Evolutionary conservation across 2,888 invertebrate species (phyloP), one percentile per base, ranked within the genome.

Genomic region (Melanophora roralis): DNA sequence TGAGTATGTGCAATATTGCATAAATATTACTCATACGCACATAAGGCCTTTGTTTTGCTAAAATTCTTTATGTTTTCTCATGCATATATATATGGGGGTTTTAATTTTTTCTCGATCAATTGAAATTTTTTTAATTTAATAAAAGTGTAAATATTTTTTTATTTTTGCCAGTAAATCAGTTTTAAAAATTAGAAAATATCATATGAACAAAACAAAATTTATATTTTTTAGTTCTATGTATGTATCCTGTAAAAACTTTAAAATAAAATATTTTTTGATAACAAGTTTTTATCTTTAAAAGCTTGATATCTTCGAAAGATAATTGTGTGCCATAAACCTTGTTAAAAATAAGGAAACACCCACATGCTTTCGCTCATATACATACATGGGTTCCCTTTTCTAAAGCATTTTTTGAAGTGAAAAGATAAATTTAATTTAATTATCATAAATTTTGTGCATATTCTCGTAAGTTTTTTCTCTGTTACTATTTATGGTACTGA

Each of bases 381-480:
- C 43, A 4, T 38, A 21, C 40, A 8, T 51, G 4, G n/a, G 11
- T 55, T 40, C 14, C 9, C 27, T 19, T 27, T 53, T 8, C 9
- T 57, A 19, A 27, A 36, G n/a, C 12, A 14, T 59, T 19, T 23
- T 59, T 14, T 74, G 49, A 21, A 59, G 51, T 67, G 67, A 51
- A 60, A 74, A 74, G 74, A 74, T 74, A 74, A 74, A 21, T 67
- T 74, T 60, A 67, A 67, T 74, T 74, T 36, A 74, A 67, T 74
- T 67, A 74, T 60, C 59, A 60, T 74, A 67, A 19, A 74, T 67
- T 67, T 74, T 74, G 21, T 43, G 43, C 40, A 67, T 51, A 59
- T 53, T 60, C 36, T 65, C 53, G 8, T 40, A 5, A 27, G 8
- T 40, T 43, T 40, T n/a, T 38, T 49, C n/a, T n/a, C n/a, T n/a